Base-by-base conservation (phyloP, 1,140 invertebrate species). In the Formica selysi region DNA sequence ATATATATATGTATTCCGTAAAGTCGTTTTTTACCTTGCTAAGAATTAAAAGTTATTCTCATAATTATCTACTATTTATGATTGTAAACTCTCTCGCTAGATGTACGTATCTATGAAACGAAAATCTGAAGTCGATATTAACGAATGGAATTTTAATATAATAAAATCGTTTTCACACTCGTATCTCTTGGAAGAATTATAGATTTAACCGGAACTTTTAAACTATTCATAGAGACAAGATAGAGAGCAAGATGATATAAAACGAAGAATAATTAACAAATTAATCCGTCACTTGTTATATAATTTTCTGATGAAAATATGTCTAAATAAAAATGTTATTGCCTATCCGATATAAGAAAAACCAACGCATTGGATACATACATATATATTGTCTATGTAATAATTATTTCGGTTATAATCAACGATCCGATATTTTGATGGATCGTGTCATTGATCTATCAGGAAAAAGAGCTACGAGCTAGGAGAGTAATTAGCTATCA, bases 21-120 rank as follows among this genome's bases (percentile, higher is more conserved):
- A 79, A 29, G 16, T 80, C 64, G 32, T 70, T 80, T 80, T 80
- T 54, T 79, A 79, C 29, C 44, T 79, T 54, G 29, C 64, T 68
- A 70, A 70, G 5, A 57, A 70, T 70, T 26, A 54, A 80, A 38
- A 22, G 10, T 57, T 68, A 11, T 80, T 10, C 29, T 38, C 41
- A 22, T 32, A 32, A 76, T 64, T n/a, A 64, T 44, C 26, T 62
- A 44, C 70, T 11, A 10, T 62, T 26, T 65, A 22, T 78, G 16
- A 10, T 70, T 32, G 41, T 79, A 32, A 79, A 51, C 41, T 38
- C 11, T 54, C 13, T 67, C 16, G 22, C 3, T 79, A 79, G 22
- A 68, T 41, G 64, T 80, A 70, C 3, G 4, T 51, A 29, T 13
- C 29, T 54, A 38, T 61, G 51, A 78, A 68, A 4, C 19, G n/a